Base-by-base conservation (phyloP, 2,113 vertebrate species). In the Leuciscus idus region DNA sequence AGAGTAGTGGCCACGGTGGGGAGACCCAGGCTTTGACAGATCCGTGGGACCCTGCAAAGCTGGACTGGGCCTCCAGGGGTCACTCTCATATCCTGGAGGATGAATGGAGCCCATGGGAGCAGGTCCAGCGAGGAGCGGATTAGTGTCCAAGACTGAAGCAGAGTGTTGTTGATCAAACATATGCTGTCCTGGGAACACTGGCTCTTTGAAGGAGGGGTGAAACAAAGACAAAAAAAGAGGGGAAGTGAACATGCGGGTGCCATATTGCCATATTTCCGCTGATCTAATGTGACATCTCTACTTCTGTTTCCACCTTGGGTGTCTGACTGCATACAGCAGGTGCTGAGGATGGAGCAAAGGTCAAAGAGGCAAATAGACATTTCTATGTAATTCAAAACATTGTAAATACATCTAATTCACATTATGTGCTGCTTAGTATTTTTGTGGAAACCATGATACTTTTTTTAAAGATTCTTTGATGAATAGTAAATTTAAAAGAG, bases 111-210 rank as follows among this genome's bases (percentile, higher is more conserved):
- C 70, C 86, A 21, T 75, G 77, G 59, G 83, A 80, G 57, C 7
- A 4, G 33, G 83, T 79, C 93, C 55, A 0, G 95, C 94, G 70
- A 95, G 93, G 0, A 95, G 92, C 21, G 96, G 95, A 0, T 90
- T 91, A 1, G 92, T 95, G 82, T 95, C 95, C 1, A 96, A 92
- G 15, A 95, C 94, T 0, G 95, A 12, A 95, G 94, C 0, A 95
- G 94, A 61, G 26, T 94, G 96, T 52, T 95, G 93, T 85, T 97
- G 96, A 81, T 96, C 95, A 48, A 97, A 94, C 88, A 97, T 91
- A 89, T 94, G 96, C 77, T 97, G 96, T 68, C 94, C 92, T 1
- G 96, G 95, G 91, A 97, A 97, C 81, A 94, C 91, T 1, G 96
- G 95, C 87, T 96, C 96, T 94, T 72, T 82, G 81, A 84, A 77